Conservation (phyloP, 2,113 vertebrate genomes). For the Thinocorus orbignyianus region DNA sequence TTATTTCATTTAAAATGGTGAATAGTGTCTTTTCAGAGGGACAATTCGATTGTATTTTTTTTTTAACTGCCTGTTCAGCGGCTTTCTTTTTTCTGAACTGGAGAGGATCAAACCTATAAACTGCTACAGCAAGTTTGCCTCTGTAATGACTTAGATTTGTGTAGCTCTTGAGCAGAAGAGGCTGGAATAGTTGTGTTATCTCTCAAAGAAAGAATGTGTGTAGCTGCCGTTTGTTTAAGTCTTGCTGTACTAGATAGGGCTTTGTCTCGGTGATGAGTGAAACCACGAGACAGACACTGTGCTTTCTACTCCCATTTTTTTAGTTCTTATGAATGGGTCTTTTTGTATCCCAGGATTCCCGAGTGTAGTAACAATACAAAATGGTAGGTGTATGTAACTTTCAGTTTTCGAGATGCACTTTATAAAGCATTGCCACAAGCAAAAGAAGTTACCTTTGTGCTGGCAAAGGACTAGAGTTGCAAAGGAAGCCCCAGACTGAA, state of each 20-base stretch:
- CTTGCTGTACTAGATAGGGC: background rate
- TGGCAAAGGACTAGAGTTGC: background rate
- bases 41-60: background rate
- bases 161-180: background rate
- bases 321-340: background rate
- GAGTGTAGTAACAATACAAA: background rate
- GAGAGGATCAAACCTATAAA: background rate
- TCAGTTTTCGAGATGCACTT: background rate
- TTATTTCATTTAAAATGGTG: background rate
- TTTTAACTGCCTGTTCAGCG: background rate
- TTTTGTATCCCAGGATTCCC: background rate
- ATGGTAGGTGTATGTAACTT: background rate
- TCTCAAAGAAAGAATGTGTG: background rate
- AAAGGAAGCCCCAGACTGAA: background rate
- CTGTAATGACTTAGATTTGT: background rate
- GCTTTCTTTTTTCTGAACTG: background rate
- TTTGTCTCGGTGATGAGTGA: background rate
- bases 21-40: background rate
- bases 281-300: background rate
- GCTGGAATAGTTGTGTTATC: background rate
- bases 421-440: background rate
- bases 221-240: background rate
- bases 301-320: background rate
- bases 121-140: background rate
- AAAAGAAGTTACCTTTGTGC: background rate